Conservation (phyloP, 2,888 invertebrate genomes). For the Ormyrus rosae region DNA sequence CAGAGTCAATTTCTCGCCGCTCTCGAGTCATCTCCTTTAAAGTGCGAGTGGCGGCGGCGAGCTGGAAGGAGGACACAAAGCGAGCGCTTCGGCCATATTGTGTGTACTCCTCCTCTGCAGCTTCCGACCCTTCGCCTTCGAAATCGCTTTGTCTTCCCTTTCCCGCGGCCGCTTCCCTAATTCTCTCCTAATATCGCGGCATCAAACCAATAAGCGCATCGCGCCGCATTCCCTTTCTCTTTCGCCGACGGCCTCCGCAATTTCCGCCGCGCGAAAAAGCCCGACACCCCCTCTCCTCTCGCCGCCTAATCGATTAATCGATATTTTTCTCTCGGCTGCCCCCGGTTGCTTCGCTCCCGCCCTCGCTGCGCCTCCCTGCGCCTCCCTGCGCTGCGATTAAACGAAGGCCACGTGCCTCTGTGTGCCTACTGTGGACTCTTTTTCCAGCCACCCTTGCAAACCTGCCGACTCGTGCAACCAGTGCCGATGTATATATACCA, state of each 20-base stretch:
- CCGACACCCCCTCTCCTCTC: not conserved
- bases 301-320: constrained; percentile 53
- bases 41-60: constrained; percentile 6
- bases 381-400: too few species aligned
- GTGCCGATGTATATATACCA: too few species aligned
- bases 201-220: constrained; percentile 56
- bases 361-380: not conserved
- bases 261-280: constrained; percentile 51
- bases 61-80: constrained; percentile 21
- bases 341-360: not conserved
- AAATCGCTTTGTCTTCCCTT: constrained; percentile 54
- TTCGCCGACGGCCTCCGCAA: constrained; percentile 43
- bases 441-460: too few species aligned
- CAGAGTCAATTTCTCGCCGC: constrained; percentile 46
- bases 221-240: constrained; percentile 28
- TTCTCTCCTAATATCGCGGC: constrained; percentile 57
- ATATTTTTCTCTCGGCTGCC: constrained; percentile 48
- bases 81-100: constrained; percentile 42
- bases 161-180: constrained; percentile 46
- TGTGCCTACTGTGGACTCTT: not conserved
- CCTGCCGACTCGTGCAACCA: too few species aligned
- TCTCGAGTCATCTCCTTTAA: constrained; percentile 55
- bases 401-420: not conserved
- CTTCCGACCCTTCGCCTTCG: constrained; percentile 44
- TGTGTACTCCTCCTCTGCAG: constrained; percentile 4